Evolutionary conservation across 2,888 invertebrate species (phyloP), one percentile per base, ranked within the genome.

Genomic region (Lasius fuliginosus): DNA sequence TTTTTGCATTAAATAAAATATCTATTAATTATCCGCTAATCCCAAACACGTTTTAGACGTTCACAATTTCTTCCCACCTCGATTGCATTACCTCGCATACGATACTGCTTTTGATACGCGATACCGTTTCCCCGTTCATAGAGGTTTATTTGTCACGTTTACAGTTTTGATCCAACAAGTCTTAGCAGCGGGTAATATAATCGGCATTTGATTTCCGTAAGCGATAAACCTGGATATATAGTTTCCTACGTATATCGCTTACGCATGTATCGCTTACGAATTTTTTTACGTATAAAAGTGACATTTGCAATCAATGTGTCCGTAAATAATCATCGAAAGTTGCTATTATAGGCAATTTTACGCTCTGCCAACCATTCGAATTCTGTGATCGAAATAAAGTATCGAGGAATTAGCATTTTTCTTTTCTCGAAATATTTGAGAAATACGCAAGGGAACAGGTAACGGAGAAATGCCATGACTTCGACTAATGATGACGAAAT

Each of bases 71-170:
- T 33, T 8, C 49, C 15, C 8, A 12, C 27, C 8, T 46, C 30
- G 30, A 53, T 79, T 69, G 27, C 46, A 62, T 62, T 60, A 49
- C 0, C 15, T 4, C 3, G 5, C 36, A 46, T 12, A n/a, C 2
- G 33, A 68, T 79, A 68, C 9, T 33, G 18, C 30, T 56, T 27
- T 56, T 27, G 67, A 77, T 42, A 69, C 4, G 2, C 1, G 69
- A 69, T 27, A 79, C 1, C 18, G 18, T 11, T 68, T 33, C 3
- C 8, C 8, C 4, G 12, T 46, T 67, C 27, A 79, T 33, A 69
- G 36, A 60, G 23, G n/a, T 46, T 60, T 69, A n/a, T 53, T 33
- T 60, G 58, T 79, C 58, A 58, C 77, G 46, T 79, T 69, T 79
- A 71, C 60, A 36, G 30, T 18, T 79, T 60, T 60, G 60, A 58